Percentiles rank a stretch among this genome's conserved stretches.
Conservation (phyloP, 1,140 invertebrate species). For the Drosophila cardini region DNA sequence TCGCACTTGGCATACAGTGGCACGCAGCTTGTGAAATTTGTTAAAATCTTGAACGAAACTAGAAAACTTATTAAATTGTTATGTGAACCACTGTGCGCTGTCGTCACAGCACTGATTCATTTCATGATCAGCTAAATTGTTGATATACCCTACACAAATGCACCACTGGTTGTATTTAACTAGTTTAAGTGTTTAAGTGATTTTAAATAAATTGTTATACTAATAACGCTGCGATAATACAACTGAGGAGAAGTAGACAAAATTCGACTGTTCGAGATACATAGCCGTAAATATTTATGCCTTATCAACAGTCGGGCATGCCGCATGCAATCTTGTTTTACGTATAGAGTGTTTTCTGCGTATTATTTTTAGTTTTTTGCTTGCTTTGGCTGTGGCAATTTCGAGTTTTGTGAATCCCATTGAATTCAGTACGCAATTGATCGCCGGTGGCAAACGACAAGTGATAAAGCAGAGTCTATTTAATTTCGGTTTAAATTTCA, state of each 20-base stretch:
- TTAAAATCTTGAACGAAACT: too few relatives aligned
- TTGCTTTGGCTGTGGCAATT: background rate
- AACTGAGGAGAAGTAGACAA: too few relatives aligned
- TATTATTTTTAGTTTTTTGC: background rate
- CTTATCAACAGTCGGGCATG: background rate
- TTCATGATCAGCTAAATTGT: background rate
- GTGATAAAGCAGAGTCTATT: too few relatives aligned
- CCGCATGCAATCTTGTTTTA: background rate
- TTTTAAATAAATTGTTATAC: too few relatives aligned
- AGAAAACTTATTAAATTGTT: too few relatives aligned
- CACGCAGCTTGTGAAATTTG: too few relatives aligned
- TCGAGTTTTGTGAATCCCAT: slow-evolving; percentile 19
- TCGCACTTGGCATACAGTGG: too few relatives aligned
- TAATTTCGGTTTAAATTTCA: too few relatives aligned
- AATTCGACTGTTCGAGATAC: too few relatives aligned
- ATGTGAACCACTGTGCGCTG: too few relatives aligned
- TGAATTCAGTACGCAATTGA: slow-evolving; percentile 23
- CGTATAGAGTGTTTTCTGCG: background rate
- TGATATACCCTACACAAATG: background rate
- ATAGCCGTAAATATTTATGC: too few relatives aligned
- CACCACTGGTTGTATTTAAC: background rate
- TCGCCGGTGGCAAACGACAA: background rate
- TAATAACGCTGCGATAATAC: too few relatives aligned
- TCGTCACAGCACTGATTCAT: background rate
- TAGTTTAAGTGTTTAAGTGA: background rate